Conservation (phyloP, 2,888 invertebrate genomes). For the Sarcophaga carnaria region DNA sequence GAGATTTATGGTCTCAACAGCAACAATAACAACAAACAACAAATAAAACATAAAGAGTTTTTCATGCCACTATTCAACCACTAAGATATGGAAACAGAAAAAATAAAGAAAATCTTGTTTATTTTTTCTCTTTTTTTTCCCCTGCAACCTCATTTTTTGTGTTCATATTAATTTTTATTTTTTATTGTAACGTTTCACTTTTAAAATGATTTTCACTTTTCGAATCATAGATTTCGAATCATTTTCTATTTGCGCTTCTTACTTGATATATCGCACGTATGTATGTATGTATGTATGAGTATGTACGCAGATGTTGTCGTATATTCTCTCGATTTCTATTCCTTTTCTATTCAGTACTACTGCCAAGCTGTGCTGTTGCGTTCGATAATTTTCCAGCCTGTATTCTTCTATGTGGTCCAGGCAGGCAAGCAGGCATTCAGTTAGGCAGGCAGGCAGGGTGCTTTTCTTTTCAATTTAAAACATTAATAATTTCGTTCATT, state of each 20-base stretch:
- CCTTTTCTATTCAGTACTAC: not conserved
- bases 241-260: not conserved
- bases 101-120: not conserved
- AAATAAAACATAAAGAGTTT: slow-evolving; percentile 4
- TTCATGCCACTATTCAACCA: slow-evolving; percentile 12
- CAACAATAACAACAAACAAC: slow-evolving; percentile 9
- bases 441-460: slow-evolving; percentile 13
- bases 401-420: not conserved
- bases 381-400: not conserved
- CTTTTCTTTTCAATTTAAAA: slow-evolving; percentile 26
- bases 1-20: not conserved
- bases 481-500: slow-evolving; percentile 14
- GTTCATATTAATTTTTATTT: not conserved
- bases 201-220: slow-evolving; percentile 21
- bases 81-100: not conserved
- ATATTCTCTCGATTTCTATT: not conserved
- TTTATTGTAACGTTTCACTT: not conserved
- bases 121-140: not conserved
- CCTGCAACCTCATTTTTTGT: not conserved
- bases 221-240: slow-evolving; percentile 2
- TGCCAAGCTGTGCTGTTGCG: not conserved
- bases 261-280: not conserved
- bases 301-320: too few species aligned
- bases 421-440: not conserved
- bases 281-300: too few species aligned